phyloP scores from a whole-genome alignment of 1,140 invertebrate species.

The Aphis gossypii region DNA sequence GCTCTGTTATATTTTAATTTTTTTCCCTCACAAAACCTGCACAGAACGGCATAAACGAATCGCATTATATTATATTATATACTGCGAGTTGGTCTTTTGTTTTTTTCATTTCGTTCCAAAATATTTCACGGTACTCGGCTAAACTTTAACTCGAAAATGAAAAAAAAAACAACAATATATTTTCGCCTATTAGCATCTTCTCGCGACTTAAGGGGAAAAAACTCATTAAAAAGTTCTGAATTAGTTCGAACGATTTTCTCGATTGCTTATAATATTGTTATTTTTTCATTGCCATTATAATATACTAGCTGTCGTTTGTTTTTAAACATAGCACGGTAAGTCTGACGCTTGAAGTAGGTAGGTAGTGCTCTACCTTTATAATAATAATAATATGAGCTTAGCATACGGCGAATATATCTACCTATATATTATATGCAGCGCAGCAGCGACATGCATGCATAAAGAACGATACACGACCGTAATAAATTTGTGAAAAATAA shows the following conservation, averaged over 20 bases:
- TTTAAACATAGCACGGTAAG: not conserved
- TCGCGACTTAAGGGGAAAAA: not conserved
- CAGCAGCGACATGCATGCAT: not conserved
- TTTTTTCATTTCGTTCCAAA: not conserved
- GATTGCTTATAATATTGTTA: constrained; percentile 16
- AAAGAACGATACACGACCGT: not conserved
- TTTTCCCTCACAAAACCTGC: not conserved
- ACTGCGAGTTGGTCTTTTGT: not conserved
- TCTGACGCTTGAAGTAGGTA: not conserved
- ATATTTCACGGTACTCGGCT: not conserved
- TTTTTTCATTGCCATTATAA: not conserved
- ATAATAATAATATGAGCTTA: not conserved
- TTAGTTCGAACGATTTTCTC: constrained; percentile 1
- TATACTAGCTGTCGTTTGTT: constrained; percentile 18
- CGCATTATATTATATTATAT: not conserved
- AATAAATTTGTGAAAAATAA: constrained; percentile 38
- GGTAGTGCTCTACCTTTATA: not conserved
- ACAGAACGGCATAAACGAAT: not conserved
- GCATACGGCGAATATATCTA: not conserved
- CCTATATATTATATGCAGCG: not conserved
- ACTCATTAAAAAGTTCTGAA: constrained; percentile 39
- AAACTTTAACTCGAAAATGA: not conserved
- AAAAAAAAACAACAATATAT: constrained; percentile 24
- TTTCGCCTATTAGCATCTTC: not conserved
- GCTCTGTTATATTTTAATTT: not conserved